phyloP scores from a whole-genome alignment of 2,113 vertebrate genomes.

The Aythya baeri region DNA sequence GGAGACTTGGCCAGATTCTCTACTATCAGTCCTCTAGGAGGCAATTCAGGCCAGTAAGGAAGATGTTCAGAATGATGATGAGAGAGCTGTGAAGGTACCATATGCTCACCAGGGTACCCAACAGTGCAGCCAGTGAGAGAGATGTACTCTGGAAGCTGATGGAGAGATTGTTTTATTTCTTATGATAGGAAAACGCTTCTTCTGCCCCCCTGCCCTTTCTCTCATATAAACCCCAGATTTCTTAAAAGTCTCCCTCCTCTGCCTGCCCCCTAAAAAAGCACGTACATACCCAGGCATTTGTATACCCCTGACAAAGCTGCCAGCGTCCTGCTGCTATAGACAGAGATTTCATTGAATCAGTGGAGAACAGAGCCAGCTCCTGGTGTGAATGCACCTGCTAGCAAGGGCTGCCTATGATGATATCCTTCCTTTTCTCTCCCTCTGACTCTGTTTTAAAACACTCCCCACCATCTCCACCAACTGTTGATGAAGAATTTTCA shows the following conservation, averaged over 20 bases:
- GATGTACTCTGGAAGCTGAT: neutral
- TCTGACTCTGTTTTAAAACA: neutral
- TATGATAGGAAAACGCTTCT: neutral
- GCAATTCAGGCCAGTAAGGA: neutral
- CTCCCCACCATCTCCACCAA: neutral
- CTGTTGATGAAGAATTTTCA: neutral
- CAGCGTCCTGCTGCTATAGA: neutral
- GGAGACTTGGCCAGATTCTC: neutral
- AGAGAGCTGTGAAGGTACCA: neutral
- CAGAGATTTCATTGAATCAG: neutral
- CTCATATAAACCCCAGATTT: too few species aligned
- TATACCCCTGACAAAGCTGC: neutral
- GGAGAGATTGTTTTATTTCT: neutral
- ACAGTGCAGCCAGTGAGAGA: neutral
- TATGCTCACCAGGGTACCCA: neutral
- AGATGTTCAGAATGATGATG: neutral
- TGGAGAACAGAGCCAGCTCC: slow-evolving; percentile 24
- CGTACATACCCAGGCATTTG: neutral
- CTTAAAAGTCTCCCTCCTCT: neutral
- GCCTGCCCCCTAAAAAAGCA: neutral
- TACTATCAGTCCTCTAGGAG: neutral
- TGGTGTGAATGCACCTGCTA: slow-evolving; percentile 38
- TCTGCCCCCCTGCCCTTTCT: neutral
- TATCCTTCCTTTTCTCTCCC: neutral
- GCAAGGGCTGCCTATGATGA: neutral